phyloP scores from a whole-genome alignment of 2,113 vertebrate species.

The Lipotes vexillifer region DNA sequence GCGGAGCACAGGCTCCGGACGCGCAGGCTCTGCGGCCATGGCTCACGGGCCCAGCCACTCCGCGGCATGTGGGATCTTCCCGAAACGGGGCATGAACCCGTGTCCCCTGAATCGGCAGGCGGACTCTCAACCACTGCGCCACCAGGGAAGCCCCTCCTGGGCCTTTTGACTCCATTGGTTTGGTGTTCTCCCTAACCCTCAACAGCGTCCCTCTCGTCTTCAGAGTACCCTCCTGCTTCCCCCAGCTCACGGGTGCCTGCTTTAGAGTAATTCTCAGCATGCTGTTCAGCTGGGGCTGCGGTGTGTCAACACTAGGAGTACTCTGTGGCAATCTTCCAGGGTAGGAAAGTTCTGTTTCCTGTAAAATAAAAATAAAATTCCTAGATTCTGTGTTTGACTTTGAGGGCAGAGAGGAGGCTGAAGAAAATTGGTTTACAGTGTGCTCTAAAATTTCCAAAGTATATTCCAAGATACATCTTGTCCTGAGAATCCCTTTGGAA shows the following conservation, averaged over 20 bases:
- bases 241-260: not conserved
- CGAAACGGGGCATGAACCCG: too few species aligned
- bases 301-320: not conserved
- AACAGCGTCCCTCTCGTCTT: too few species aligned
- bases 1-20: too few species aligned
- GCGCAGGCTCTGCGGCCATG: too few species aligned
- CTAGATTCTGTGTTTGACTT: not conserved
- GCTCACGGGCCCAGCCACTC: too few species aligned
- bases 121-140: too few species aligned
- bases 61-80: too few species aligned
- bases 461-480: not conserved
- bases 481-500: not conserved
- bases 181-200: not conserved
- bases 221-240: rapidly evolving
- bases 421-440: not conserved
- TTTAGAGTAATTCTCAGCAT: not conserved
- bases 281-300: not conserved
- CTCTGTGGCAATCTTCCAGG: not conserved
- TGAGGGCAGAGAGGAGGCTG: not conserved
- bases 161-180: not conserved
- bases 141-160: too few species aligned
- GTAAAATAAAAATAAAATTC: not conserved
- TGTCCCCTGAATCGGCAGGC: too few species aligned
- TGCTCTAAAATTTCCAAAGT: not conserved
- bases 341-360: not conserved